Evolutionary conservation across 64 coral and sea anemone species (phyloP), one percentile per base, ranked within the genome.

Genomic region (Platygyra sinensis): DNA sequence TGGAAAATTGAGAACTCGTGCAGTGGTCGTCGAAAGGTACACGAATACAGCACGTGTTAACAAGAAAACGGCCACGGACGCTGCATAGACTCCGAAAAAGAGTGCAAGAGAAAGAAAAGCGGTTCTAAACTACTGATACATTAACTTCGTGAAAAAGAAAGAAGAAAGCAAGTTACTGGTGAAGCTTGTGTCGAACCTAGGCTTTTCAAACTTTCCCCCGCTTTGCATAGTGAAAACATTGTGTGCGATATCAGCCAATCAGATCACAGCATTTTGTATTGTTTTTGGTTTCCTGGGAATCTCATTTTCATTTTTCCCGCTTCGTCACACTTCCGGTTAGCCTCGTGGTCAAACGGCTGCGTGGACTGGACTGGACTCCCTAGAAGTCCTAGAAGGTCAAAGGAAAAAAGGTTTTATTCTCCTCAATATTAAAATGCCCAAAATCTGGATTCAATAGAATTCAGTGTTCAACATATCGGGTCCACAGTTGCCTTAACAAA

Each of bases 251-350:
- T 54, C 82, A 96, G 71, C 95, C 95, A 96, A 96, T 96, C 95
- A 96, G 75, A 86, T 76, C 72, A 67, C 81, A 78, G 72, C 80
- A 82, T 65, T 82, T 89, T 83, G 87, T 50, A 82, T 94, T 82
- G 87, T 76, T 90, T 82, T 86, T 79, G 75, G 87, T 93, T 91
- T 86, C 95, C 92, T 75, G 91, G 95, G 95, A 96, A 90, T 75
- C 74, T 88, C 86, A 64, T 75, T 74, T 88, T 60, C 67, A 24
- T 59, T 77, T 72, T 77, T 87, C 74, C 86, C 86, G 86, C 86
- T 88, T 76, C 88, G 60, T 67, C 19, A 11, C 18, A 89, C 79
- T 94, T 94, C 92, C 92, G 92, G 92, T 84, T 62, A 8, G 75
- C 69, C 52, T 79, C 60, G 59, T 5, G 5, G 38, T 61, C 60